These are phyloP conservation scores for Emys orbicularis DNA, from an alignment of 2,797 vertebrate genomes.

Conservation along the genomic window DNA sequence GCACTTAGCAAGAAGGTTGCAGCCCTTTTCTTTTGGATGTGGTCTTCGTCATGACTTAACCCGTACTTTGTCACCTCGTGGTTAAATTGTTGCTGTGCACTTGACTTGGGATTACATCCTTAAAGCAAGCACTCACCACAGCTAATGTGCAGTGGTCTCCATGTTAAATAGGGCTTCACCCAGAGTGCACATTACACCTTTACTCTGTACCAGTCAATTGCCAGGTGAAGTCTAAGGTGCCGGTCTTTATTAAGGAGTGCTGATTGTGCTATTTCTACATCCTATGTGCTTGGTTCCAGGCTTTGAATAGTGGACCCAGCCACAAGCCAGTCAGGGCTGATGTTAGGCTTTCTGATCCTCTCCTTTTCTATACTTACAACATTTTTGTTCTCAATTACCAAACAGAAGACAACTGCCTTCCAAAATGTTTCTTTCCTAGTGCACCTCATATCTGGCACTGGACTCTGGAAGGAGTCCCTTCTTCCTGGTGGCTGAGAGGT, in stretches of 20 bases:
- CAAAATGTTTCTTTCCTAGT: neutral
- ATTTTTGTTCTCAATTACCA: neutral
- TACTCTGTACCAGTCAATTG: neutral
- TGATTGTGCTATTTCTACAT: neutral
- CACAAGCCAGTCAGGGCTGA: neutral
- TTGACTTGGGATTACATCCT: constrained; percentile 44
- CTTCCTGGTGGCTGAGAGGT: neutral
- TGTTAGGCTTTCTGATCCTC: neutral
- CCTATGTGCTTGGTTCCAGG: neutral
- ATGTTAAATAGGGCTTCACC: neutral
- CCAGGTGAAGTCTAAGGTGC: neutral
- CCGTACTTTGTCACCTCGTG: constrained; percentile 56
- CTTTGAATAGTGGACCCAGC: neutral
- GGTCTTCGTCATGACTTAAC: neutral
- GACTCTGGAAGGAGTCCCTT: neutral
- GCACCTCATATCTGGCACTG: neutral
- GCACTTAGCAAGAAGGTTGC: neutral
- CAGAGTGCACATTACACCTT: neutral
- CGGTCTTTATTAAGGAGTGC: neutral
- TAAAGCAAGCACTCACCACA: neutral
- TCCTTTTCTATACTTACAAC: neutral
- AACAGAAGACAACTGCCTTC: neutral
- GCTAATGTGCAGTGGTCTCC: neutral
- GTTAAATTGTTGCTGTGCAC: constrained; percentile 32
- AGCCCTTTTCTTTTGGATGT: neutral